These are phyloP conservation scores for Drosophila bipectinata DNA, from an alignment of 1,140 invertebrate species.

Conservation along the genomic window DNA sequence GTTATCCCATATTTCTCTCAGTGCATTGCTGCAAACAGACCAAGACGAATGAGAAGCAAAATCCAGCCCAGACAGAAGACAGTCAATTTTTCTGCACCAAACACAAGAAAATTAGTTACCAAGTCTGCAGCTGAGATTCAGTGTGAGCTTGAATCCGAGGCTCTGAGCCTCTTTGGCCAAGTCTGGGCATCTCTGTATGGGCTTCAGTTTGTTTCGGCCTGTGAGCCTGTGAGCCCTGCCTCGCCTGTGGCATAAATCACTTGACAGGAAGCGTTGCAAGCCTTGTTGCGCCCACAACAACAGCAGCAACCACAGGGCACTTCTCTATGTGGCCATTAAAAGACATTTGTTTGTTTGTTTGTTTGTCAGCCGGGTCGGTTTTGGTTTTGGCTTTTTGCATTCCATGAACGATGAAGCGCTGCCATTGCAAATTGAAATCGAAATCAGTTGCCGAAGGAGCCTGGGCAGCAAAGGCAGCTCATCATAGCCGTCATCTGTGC, in stretches of 20 bases:
- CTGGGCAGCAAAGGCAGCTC: slow-evolving; percentile 30
- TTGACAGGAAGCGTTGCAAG: slow-evolving; percentile 81
- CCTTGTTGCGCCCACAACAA: slow-evolving; percentile 79
- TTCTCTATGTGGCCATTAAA: slow-evolving; percentile 78
- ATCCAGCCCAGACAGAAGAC: slow-evolving; percentile 63
- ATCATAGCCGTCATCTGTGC: slow-evolving; percentile 45
- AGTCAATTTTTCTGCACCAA: slow-evolving; percentile 79
- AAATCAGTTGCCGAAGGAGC: slow-evolving; percentile 68
- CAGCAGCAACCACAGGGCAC: slow-evolving; percentile 43
- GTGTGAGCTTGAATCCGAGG: slow-evolving; percentile 18
- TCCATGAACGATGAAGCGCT: slow-evolving; percentile 55
- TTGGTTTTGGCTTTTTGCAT: slow-evolving; percentile 56
- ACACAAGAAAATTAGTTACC: slow-evolving; percentile 78
- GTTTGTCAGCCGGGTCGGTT: slow-evolving; percentile 31
- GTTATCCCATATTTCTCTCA: not conserved
- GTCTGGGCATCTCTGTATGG: slow-evolving; percentile 26
- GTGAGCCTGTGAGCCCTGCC: slow-evolving; percentile 36
- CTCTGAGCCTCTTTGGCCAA: slow-evolving; percentile 21
- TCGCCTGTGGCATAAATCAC: slow-evolving; percentile 79
- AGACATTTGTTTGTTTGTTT: slow-evolving; percentile 74
- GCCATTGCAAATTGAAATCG: slow-evolving; percentile 81
- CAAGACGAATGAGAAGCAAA: slow-evolving; percentile 45
- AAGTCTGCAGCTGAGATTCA: slow-evolving; percentile 15
- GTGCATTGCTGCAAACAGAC: slow-evolving; percentile 31
- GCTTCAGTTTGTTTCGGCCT: slow-evolving; percentile 6